Percentiles rank a stretch among this genome's conserved stretches.
These are phyloP conservation scores for Mesoligia furuncula DNA, from an alignment of 2,888 invertebrate species.

Conservation along the genomic window DNA sequence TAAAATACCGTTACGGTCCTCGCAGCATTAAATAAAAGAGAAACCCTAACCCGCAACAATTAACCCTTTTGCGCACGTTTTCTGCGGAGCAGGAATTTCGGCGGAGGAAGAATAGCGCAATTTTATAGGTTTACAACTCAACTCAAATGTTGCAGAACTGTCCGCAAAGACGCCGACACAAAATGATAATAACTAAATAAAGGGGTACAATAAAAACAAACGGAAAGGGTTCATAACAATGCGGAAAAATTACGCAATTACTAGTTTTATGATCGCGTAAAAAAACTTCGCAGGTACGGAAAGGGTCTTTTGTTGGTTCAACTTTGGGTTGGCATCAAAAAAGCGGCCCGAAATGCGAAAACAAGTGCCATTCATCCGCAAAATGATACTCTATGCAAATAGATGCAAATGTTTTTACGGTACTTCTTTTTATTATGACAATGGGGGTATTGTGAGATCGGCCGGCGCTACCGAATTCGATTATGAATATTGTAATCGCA, in stretches of 20 bases:
- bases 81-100: constrained; percentile 88
- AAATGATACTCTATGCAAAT: constrained; percentile 86
- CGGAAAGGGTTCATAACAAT: constrained; percentile 89
- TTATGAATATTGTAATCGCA: constrained; percentile 79
- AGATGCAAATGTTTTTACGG: constrained; percentile 82
- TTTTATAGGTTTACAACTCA: constrained; percentile 87
- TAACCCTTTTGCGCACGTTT: constrained; percentile 88
- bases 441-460: constrained; percentile 74
- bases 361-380: constrained; percentile 76
- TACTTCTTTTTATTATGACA: constrained; percentile 73
- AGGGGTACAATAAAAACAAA: constrained; percentile 88
- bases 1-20: constrained; percentile 85
- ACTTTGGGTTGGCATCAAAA: constrained; percentile 67
- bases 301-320: constrained; percentile 74
- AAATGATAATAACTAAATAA: constrained; percentile 76
- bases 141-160: constrained; percentile 85
- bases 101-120: constrained; percentile 87
- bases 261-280: constrained; percentile 80
- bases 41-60: constrained; percentile 80
- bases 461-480: constrained; percentile 80
- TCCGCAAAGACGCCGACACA: constrained; percentile 86
- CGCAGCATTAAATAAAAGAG: constrained; percentile 80
- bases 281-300: constrained; percentile 88
- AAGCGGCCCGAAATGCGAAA: constrained; percentile 73
- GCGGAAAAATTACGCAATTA: constrained; percentile 89